Evolutionary conservation across 2,797 vertebrate genomes (phyloP).

Genomic region (Sylvilagus floridanus): DNA sequence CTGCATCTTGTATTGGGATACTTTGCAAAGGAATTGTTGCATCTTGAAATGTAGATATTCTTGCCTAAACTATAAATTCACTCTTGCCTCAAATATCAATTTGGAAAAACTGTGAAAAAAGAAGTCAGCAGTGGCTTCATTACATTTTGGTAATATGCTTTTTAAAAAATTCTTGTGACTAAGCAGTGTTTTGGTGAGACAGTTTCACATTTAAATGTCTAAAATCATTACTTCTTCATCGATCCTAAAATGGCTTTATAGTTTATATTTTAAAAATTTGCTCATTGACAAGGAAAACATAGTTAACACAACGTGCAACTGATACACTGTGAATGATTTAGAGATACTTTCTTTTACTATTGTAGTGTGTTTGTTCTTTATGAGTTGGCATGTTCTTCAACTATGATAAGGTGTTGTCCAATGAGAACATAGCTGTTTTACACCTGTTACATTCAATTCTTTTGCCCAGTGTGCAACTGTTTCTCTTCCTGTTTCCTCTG

Average conservation of each 20-base stretch:
- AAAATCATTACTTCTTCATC: not conserved
- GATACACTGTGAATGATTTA: not conserved
- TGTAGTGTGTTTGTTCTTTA: not conserved
- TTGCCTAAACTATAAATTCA: not conserved
- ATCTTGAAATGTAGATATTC: constrained; percentile 36
- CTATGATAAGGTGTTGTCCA: not conserved
- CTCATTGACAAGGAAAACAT: not conserved
- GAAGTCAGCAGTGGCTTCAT: not conserved
- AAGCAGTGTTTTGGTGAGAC: not conserved
- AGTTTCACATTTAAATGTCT: not conserved
- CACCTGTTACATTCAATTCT: not conserved
- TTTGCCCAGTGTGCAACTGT: not conserved
- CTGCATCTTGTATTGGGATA: not conserved
- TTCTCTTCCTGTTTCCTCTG: not conserved
- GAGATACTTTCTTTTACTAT: not conserved
- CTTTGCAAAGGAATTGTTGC: constrained; percentile 11
- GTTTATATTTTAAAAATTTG: constrained; percentile 20
- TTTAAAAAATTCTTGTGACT: not conserved
- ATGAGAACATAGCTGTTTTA: not conserved
- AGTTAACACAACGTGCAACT: not conserved
- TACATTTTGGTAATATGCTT: not conserved
- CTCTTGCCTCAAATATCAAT: constrained; percentile 39
- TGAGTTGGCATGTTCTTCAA: not conserved
- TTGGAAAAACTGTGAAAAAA: constrained; percentile 47
- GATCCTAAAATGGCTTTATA: not conserved